Evolutionary conservation across 1,140 invertebrate species (phyloP), one percentile per base, ranked within the genome.

Genomic region (Hycleus phaleratus): DNA sequence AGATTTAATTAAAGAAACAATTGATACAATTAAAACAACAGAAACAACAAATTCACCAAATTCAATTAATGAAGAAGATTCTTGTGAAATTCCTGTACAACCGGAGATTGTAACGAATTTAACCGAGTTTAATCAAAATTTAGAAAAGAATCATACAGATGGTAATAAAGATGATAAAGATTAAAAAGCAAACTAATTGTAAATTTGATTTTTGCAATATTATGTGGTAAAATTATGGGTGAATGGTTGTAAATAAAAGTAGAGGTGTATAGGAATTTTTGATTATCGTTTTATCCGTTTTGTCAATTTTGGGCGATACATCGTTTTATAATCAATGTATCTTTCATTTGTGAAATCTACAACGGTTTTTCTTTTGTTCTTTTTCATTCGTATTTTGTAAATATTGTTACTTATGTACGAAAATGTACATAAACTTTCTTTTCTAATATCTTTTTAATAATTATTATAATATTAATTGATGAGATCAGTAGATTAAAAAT

Each of bases 21-120:
- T 11, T 7, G 11, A 8, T 7, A 25, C 11, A 24, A 39, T n/a
- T 50, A 26, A 3, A 40, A 43, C 18, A 42, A 25, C 4, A 42
- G 10, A 50, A 42, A 18, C 5, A 40, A 42, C 49, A 8, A 62
- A 60, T 40, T 65, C 61, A 7, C 60, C 67, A 9, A 60, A 52
- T 5, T 39, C 51, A 6, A 61, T 63, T 38, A 69, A 59, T 42
- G 67, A 68, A 39, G 67, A 68, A 38, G 62, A 64, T 56, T 71
- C 70, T 0, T 63, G 60, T 25, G 68, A 70, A 55, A 70, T 72
- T n/a, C 66, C 71, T 10, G 39, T 71, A 3, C 68, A 71, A 49
- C 66, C 69, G 26, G 61, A 61, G 8, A 71, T 72, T 43, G 62
- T 70, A 2, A 63, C 44, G 12, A 10, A 42, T 42, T 42, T 42